Conservation (phyloP, 1,140 invertebrate genomes). For the Sarcophaga peregrina region DNA sequence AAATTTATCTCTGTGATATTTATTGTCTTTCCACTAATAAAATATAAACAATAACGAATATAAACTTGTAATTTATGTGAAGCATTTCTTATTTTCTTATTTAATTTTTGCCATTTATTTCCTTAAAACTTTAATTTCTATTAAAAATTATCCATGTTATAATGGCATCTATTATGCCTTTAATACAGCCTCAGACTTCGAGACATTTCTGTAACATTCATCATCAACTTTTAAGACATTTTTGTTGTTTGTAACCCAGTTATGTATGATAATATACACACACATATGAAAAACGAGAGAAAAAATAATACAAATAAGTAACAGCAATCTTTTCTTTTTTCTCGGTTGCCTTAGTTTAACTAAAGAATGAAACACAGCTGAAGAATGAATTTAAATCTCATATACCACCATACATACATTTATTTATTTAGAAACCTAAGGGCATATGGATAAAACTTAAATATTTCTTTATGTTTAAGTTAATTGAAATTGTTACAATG, state of each 20-base stretch:
- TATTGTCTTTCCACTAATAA: too few species aligned
- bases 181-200: background rate
- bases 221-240: background rate
- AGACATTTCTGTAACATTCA: constrained; percentile 8
- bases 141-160: too few species aligned
- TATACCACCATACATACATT: background rate
- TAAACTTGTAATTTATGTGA: too few species aligned
- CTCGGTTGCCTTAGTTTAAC: background rate
- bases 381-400: background rate
- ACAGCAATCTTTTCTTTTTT: too few species aligned
- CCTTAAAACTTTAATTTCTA: too few species aligned
- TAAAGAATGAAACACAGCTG: background rate
- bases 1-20: too few species aligned
- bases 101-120: too few species aligned
- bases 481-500: background rate
- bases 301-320: too few species aligned
- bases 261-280: background rate
- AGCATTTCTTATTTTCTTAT: too few species aligned
- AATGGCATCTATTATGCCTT: too few species aligned
- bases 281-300: too few species aligned
- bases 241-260: constrained; percentile 14
- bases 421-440: background rate
- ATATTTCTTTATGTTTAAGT: background rate
- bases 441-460: background rate
- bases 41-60: too few species aligned